Base-by-base conservation (phyloP, 2,888 invertebrate genomes). In the Ochropleura leucogaster region DNA sequence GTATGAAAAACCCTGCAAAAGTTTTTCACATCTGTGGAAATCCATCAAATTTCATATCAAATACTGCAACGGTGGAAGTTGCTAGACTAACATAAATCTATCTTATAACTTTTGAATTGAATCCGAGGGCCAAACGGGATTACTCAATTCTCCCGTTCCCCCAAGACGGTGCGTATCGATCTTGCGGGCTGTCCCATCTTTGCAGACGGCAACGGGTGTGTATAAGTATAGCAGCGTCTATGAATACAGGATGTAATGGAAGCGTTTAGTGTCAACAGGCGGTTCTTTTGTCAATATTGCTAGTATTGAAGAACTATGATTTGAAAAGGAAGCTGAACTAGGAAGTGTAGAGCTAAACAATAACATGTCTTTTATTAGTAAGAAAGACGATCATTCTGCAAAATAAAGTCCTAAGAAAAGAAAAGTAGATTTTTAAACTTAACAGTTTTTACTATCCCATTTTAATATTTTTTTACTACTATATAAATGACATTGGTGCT, bases 121-220 rank as follows among this genome's bases (percentile, higher is more conserved):
- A 78, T 68, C 44, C 30, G 53, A 66, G 53, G n/a, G 40, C 64
- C n/a, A 68, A 74, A 57, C 46, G 63, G n/a, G 42, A 57, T 78
- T 70, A 42, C 49, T 60, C 18, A 20, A 46, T 53, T 20, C 46
- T 51, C 59, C 8, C 60, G 8, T 60, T 42, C 68, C 74, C 79
- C 64, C 51, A 69, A 80, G 75, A 69, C 47, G 46, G 65, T 66
- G 64, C 79, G 64, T 82, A 82, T 82, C 47, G 82, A 82, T 82
- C 80, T 68, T 55, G 20, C 42, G 80, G 77, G 69, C 63, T 72
- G 59, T 42, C 46, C 78, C 72, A 64, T 75, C 69, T 80, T 57
- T 47, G 68, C 53, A 68, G 79, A 83, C 72, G 42, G 55, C 68
- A 59, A 18, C 74, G 46, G 55, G 62, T 55, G 40, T 69, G 12